Evolutionary conservation across 2,888 invertebrate species (phyloP).

Genomic region (Eupithecia subfuscata): DNA sequence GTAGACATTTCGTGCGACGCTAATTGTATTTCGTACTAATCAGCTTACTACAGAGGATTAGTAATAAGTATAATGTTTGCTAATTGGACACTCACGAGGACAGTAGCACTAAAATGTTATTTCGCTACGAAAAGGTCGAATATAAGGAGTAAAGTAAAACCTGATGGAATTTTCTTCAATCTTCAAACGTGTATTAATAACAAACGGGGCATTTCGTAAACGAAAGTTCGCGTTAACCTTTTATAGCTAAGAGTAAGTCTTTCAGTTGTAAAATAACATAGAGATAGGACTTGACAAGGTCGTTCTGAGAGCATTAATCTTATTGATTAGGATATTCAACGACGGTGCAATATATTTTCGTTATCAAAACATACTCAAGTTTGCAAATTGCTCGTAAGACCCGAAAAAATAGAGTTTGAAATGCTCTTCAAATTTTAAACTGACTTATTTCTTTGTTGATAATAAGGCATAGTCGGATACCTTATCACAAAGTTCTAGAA

Average conservation of each 20-base stretch:
- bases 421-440: background rate
- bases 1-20: constrained; percentile 28
- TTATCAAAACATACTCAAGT: background rate
- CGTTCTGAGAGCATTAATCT: background rate
- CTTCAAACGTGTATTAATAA: background rate
- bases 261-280: background rate
- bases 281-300: background rate
- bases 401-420: background rate
- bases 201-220: background rate
- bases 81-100: constrained; percentile 12
- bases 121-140: background rate
- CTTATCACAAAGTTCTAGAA: background rate
- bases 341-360: background rate
- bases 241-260: background rate
- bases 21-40: constrained; percentile 40
- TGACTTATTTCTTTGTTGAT: background rate
- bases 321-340: background rate
- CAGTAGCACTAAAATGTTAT: background rate
- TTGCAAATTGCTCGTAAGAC: background rate
- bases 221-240: background rate
- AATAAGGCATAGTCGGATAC: background rate
- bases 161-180: background rate
- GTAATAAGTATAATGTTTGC: constrained; percentile 12
- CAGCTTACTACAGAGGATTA: constrained; percentile 6
- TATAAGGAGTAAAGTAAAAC: background rate